A percentile compares a stretch with the other conserved stretches of the same genome.
phyloP scores from a whole-genome alignment of 1,140 invertebrate species.

The Drosophila bocqueti region DNA sequence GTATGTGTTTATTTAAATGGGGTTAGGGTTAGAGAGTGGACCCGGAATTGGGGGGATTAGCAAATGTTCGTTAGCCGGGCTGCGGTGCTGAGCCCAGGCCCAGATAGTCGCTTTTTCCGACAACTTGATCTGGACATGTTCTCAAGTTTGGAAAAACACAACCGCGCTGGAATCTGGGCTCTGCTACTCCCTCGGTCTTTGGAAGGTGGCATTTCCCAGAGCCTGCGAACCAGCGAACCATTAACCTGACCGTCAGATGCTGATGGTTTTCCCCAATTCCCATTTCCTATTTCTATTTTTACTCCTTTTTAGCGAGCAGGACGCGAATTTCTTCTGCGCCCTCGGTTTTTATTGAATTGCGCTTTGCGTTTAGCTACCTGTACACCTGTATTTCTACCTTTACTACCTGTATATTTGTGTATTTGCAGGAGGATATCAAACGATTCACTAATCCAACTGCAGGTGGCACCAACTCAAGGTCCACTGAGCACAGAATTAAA shows the following conservation, averaged over 20 bases:
- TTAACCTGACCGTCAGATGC: conserved; percentile 68
- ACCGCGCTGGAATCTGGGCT: conserved; percentile 30
- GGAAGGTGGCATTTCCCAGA: conserved; percentile 15
- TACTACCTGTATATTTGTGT: conserved; percentile 4
- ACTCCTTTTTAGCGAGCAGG: conserved; percentile 19
- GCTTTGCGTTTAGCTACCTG: conserved; percentile 15
- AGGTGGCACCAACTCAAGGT: conserved; percentile 33
- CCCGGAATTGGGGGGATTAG: conserved; percentile 26
- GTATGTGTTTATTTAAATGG: conserved; percentile 33
- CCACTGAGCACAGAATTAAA: conserved; percentile 52
- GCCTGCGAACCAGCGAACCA: conserved; percentile 60
- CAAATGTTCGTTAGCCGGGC: conserved; percentile 52
- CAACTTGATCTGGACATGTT: conserved; percentile 77
- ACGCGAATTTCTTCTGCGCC: conserved; percentile 22
- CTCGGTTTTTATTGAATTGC: conserved; percentile 57
- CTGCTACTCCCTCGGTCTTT: conserved; percentile 7
- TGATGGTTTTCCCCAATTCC: conserved; percentile 30
- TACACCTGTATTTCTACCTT: conserved; percentile 1
- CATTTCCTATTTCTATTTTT: conserved; percentile 8
- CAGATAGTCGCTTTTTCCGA: conserved; percentile 72
- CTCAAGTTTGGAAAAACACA: conserved; percentile 68
- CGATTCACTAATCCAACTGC: conserved; percentile 10
- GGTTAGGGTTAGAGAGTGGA: conserved; percentile 9
- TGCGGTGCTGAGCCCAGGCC: conserved; percentile 51
- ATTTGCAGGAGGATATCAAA: conserved; percentile 20